Evolutionary conservation across 1,140 invertebrate genomes (phyloP), one percentile per base, ranked within the genome.

Genomic region (Orchestia grillus): DNA sequence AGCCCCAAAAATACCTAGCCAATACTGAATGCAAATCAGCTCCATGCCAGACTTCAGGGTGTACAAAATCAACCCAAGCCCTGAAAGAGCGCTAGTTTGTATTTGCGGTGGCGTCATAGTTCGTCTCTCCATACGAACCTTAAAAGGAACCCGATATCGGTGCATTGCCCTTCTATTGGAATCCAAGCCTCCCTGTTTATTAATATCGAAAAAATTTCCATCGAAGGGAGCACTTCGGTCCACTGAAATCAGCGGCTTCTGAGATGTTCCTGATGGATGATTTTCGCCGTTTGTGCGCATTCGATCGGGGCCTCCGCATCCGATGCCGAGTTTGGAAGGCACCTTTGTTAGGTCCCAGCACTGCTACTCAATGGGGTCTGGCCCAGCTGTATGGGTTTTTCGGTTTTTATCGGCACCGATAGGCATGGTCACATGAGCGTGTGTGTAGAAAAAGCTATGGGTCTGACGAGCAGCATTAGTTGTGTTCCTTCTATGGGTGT

Each of bases 91-190:
- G 43, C 41, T 42, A 44, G 88, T 43, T 42, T 44, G 43, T 90
- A 44, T 90, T 41, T 90, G 88, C 88, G 88, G 43, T 28, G 41
- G n/a, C 11, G n/a, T 41, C 42, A 44, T 90, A 90, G 88, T 44
- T 90, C 88, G 43, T 90, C 88, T 41, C 28, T 42, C 88, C 88
- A 44, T 90, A 41, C 88, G n/a, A 42, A 42, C 88, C n/a, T 90
- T 41, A 90, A 90, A 41, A 42, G 88, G 88, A 43, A 90, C 41
- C 88, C 88, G 88, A 90, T 90, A 90, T 90, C 41, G 88, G 88
- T 41, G 88, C 88, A 90, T 90, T 90, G 88, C 88, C 88, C 88
- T 90, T 1, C 88, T 90, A 90, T 90, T 90, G 88, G 88, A 44
- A 90, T 42, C n/a, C 88, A 90, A 42, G 88, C 88, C 88, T 90